Conservation (phyloP, 2,113 vertebrate species). For the Recurvirostra avosetta region DNA sequence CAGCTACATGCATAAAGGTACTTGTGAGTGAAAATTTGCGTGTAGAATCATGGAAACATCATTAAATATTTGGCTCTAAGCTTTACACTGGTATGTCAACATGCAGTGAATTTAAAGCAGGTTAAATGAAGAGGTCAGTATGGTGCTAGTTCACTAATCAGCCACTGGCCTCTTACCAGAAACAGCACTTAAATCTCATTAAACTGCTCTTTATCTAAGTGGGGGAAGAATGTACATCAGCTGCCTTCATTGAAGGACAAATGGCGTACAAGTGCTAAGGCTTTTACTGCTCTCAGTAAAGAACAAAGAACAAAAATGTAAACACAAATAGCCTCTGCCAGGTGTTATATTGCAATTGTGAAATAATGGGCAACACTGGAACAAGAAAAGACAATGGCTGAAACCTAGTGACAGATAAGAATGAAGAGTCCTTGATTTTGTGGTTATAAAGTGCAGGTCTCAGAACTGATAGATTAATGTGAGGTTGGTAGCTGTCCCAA, state of each 20-base stretch:
- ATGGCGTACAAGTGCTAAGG: background rate
- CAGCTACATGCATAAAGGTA: background rate
- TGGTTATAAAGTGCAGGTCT: background rate
- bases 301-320: background rate
- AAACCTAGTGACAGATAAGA: background rate
- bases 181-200: conserved; percentile 50
- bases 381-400: background rate
- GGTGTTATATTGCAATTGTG: background rate
- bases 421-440: background rate
- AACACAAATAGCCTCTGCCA: background rate
- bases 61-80: background rate
- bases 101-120: conserved; percentile 6
- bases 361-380: background rate
- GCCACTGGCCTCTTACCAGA: conserved; percentile 41
- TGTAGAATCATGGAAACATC: background rate
- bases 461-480: background rate
- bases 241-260: background rate
- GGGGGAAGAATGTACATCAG: background rate
- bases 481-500: background rate
- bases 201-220: conserved; percentile 17
- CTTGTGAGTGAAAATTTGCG: background rate
- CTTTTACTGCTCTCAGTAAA: background rate
- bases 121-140: background rate
- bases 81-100: background rate
- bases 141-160: background rate